Conservation (phyloP, 1,140 invertebrate genomes). For the Eueides isabella region DNA sequence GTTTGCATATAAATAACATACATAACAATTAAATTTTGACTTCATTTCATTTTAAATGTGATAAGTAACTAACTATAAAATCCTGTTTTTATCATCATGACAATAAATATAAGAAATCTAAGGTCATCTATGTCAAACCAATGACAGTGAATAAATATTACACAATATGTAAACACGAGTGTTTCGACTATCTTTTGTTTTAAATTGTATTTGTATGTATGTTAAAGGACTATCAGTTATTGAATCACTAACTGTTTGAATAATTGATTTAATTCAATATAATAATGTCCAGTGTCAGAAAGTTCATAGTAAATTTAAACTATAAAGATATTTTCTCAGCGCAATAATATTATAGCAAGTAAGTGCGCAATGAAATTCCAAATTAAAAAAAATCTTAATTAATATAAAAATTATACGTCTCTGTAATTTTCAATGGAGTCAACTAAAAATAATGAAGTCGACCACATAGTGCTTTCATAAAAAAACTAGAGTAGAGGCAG, state of each 20-base stretch:
- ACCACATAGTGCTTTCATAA: slow-evolving; percentile 13
- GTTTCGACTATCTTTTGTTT: neutral
- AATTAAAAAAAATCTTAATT: neutral
- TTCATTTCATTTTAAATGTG: neutral
- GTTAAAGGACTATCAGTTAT: neutral
- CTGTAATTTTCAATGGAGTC: neutral
- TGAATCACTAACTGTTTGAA: neutral
- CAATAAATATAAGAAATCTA: slow-evolving; percentile 24
- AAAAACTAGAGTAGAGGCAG: slow-evolving; percentile 27
- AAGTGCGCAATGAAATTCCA: no score
- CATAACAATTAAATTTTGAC: neutral
- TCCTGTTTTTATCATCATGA: slow-evolving; percentile 21
- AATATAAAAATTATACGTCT: neutral
- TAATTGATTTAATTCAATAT: neutral
- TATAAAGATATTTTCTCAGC: no score
- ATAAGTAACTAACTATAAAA: slow-evolving; percentile 1
- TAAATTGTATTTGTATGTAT: slow-evolving; percentile 3
- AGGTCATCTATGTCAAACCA: slow-evolving; percentile 26
- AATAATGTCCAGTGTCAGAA: neutral
- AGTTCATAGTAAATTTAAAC: neutral
- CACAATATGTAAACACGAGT: slow-evolving; percentile 14
- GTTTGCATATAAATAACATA: neutral
- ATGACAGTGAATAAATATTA: slow-evolving; percentile 28
- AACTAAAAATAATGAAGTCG: slow-evolving; percentile 10
- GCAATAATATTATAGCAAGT: no score